phyloP scores from a whole-genome alignment of 2,888 invertebrate genomes.

The Idaea aversata region DNA sequence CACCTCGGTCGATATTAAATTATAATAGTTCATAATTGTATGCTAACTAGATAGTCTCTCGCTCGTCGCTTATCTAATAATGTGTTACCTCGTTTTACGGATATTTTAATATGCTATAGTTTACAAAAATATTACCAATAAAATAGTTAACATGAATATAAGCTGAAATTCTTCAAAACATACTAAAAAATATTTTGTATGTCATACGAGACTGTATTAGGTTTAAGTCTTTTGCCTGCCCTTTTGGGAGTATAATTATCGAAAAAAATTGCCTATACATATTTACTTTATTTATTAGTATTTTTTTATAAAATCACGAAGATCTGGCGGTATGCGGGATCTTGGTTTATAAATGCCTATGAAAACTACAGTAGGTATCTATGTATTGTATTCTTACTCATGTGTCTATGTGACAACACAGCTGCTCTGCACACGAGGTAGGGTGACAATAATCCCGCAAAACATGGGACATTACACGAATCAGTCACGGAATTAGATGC shows the following conservation, averaged over 20 bases:
- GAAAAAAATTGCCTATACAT: no score
- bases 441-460: constrained; percentile 26
- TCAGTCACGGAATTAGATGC: constrained; percentile 18
- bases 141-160: no score
- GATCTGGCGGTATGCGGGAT: no score
- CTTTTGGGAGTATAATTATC: no score
- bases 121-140: no score
- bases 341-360: neutral
- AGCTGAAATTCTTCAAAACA: no score
- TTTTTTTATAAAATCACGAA: no score
- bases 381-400: no score
- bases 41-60: constrained; percentile 36
- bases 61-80: constrained; percentile 32
- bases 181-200: no score
- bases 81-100: constrained; percentile 32
- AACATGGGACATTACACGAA: constrained; percentile 23
- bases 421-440: constrained; percentile 22
- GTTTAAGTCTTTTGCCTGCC: no score
- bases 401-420: constrained; percentile 6
- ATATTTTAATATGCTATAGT: constrained; percentile 9
- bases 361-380: neutral
- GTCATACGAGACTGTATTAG: no score
- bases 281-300: no score
- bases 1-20: constrained; percentile 33
- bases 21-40: constrained; percentile 46